Evolutionary conservation across 92 coral and sea anemone species (phyloP).

Genomic region (Phenganax subtilis): DNA sequence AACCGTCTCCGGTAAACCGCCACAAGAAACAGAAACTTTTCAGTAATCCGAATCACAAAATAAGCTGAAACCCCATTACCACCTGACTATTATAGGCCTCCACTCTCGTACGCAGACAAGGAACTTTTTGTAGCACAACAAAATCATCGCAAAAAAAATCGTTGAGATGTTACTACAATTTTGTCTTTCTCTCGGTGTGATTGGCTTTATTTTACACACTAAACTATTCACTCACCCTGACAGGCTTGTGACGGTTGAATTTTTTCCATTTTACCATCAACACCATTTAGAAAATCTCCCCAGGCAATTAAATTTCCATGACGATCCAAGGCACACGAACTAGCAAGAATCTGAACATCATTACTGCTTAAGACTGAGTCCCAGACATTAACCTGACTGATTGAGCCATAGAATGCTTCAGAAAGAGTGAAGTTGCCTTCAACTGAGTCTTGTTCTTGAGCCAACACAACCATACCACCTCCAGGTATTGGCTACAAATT

Average conservation of each 20-base stretch:
- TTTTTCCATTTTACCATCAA: constrained; percentile 54
- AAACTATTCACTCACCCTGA: constrained; percentile 50
- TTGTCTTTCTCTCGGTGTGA: background rate
- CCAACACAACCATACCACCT: constrained; percentile 75
- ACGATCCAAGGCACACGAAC: constrained; percentile 57
- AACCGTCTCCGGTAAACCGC: too few species aligned
- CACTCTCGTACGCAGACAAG: too few species aligned
- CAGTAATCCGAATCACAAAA: too few species aligned
- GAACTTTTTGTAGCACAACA: background rate
- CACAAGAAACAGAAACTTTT: too few species aligned
- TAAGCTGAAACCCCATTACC: too few species aligned
- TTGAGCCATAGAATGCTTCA: constrained; percentile 84
- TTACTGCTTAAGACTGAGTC: constrained; percentile 52
- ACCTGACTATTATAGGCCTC: too few species aligned
- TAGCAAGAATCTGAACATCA: constrained; percentile 59
- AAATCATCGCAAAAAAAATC: background rate
- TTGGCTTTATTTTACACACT: background rate
- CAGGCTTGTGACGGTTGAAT: constrained; percentile 68
- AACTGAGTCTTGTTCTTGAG: constrained; percentile 85
- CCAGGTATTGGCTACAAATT: constrained; percentile 63
- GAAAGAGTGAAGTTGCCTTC: constrained; percentile 79
- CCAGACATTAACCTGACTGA: constrained; percentile 92
- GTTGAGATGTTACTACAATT: background rate
- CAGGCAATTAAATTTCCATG: constrained; percentile 78
- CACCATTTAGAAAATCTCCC: constrained; percentile 72